Base-by-base conservation (phyloP, 2,888 invertebrate genomes). In the Nomada goodeniana region DNA sequence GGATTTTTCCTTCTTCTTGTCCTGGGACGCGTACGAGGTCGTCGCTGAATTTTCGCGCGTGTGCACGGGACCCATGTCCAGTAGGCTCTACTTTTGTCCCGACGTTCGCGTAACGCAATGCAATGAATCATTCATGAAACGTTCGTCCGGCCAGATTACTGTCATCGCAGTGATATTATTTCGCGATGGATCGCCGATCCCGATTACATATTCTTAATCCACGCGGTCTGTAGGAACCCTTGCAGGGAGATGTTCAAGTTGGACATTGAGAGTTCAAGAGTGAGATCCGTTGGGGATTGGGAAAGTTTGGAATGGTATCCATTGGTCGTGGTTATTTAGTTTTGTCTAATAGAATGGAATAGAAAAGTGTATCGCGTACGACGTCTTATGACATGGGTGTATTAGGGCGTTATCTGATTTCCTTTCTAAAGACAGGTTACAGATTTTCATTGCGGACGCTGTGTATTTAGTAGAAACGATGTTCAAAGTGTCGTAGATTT, bases 91-190 rank as follows among this genome's bases (percentile, higher is more conserved):
- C n/a, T 2, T 20, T 13, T 44, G 4, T 23, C 44, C 44, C 63
- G n/a, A n/a, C 11, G 36, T 10, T n/a, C 10, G 29, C 60, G 60
- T 50, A 50, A 64, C 47, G 64, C 65, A 10, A 52, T 29, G 26
- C 26, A 26, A 65, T 65, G 64, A 65, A 65, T 52, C 67, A 53
- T 67, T 67, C 67, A 67, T 53, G 67, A 67, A 67, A 20, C 15
- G 20, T 13, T 67, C 67, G 67, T 36, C 7, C 15, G 15, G 23
- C 29, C 15, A 9, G 52, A 67, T 53, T 36, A 36, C 53, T 36
- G 53, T 36, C 65, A 53, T 67, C 52, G 29, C 13, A n/a, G 20
- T 15, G 20, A 53, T 53, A 67, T 67, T 53, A 67, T 53, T 15
- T n/a, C 20, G 15, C 52, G 36, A 29, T 20, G 29, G 29, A 26